Base-by-base conservation (phyloP, 2,888 invertebrate species). In the Plagiodera versicolora region DNA sequence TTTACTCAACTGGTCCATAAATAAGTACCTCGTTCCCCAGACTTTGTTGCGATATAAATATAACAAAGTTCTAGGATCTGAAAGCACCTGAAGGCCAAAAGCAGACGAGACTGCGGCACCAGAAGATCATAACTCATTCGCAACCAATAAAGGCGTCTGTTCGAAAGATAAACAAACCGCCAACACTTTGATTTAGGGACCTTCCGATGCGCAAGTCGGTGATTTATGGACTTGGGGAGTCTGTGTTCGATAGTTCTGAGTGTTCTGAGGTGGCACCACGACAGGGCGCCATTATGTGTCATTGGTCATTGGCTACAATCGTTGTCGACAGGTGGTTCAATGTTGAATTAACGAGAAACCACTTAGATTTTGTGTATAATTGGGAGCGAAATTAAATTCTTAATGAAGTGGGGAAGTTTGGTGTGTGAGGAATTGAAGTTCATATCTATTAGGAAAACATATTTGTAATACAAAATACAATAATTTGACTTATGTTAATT, bases 151-250 rank as follows among this genome's bases (percentile, higher is more conserved):
- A 74, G 69, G 69, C 71, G 74, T 73, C 74, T 67, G 39, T 39
- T 39, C 64, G 63, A 58, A 71, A 68, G 68, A 72, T 73, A 75
- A 75, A 75, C 75, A 75, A 73, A 73, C 73, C 72, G 74, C 72
- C 72, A 70, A 69, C 67, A 59, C 65, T 46, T 58, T 73, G 73
- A 73, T 72, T 73, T 73, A 73, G 63, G 59, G 59, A 52, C 64
- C 45, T 56, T 53, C 53, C 60, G 56, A 55, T 53, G 39, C 18
- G 54, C 57, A 59, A 50, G 46, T 44, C 19, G 17, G 57, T 70
- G 68, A 70, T 70, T 70, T 64, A 65, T 61, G 52, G 28, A 48
- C 56, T 62, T 58, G 32, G 16, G 18, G 39, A 39, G 39, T 39
- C 39, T 39, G 14, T 14, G 2, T 14, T n/a, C 14, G 39, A 39